A percentile compares a stretch with the other conserved stretches of the same genome.
These are phyloP conservation scores for Nasonovia ribisnigri DNA, from an alignment of 2,888 invertebrate genomes.

Conservation along the genomic window DNA sequence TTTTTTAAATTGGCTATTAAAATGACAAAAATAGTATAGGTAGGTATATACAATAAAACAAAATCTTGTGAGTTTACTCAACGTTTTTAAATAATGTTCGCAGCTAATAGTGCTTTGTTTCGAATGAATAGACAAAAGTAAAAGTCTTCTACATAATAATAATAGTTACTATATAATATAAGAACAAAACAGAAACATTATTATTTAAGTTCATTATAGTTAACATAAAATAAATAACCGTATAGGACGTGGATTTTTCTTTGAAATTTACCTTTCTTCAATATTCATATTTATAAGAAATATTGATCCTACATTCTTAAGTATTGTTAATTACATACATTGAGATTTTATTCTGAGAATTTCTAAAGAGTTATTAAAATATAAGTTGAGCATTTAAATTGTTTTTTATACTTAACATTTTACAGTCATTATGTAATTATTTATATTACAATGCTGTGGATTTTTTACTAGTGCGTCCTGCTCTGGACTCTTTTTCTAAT, in stretches of 20 bases:
- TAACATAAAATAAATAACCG: neutral
- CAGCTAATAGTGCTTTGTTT: no score
- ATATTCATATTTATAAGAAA: neutral
- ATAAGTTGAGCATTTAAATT: neutral
- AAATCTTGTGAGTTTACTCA: neutral
- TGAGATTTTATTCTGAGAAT: neutral
- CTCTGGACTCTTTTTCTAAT: no score
- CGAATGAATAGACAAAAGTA: neutral
- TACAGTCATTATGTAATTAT: neutral
- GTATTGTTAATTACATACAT: neutral
- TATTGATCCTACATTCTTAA: neutral
- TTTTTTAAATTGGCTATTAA: neutral
- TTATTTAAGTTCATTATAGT: neutral
- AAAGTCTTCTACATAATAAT: neutral
- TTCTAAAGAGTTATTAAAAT: neutral
- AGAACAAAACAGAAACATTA: neutral
- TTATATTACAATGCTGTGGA: no score
- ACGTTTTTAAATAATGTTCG: neutral
- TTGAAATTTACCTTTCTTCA: neutral
- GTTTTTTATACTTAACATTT: neutral
- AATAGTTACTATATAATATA: neutral
- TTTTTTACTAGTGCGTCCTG: no score
- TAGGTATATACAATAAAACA: neutral
- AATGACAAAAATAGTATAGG: neutral
- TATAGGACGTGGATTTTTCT: neutral